These are phyloP conservation scores for Pammene fasciana DNA, from an alignment of 2,888 invertebrate species.

Conservation along the genomic window DNA sequence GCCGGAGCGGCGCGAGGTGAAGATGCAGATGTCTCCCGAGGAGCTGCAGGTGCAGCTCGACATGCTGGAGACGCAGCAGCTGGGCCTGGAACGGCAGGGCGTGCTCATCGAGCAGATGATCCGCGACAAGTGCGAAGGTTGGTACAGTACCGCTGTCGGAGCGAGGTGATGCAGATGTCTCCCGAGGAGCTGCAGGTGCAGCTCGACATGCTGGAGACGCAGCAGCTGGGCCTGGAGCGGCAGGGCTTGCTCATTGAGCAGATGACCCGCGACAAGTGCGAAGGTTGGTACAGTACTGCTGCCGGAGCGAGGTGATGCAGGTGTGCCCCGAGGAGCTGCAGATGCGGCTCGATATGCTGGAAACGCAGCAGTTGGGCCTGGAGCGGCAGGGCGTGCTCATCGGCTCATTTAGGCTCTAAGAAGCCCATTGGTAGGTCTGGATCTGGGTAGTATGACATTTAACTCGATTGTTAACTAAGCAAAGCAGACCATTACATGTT, in stretches of 20 bases:
- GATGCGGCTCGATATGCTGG: slow-evolving; percentile 89
- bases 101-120: slow-evolving; percentile 95
- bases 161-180: slow-evolving; percentile 84
- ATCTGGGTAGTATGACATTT: too few relatives aligned
- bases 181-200: slow-evolving; percentile 86
- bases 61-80: slow-evolving; percentile 92
- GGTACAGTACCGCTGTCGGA: slow-evolving; percentile 78
- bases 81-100: slow-evolving; percentile 94
- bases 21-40: slow-evolving; percentile 83
- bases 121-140: slow-evolving; percentile 89
- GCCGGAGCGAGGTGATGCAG: slow-evolving; percentile 85
- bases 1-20: slow-evolving; percentile 84
- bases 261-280: slow-evolving; percentile 93
- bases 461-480: too few relatives aligned
- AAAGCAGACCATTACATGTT: too few relatives aligned
- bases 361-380: slow-evolving; percentile 93
- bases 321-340: slow-evolving; percentile 85
- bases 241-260: slow-evolving; percentile 96
- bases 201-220: slow-evolving; percentile 91
- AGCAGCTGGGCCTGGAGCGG: slow-evolving; percentile 93
- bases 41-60: slow-evolving; percentile 88
- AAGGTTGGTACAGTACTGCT: slow-evolving; percentile 75
- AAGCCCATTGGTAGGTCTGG: too few relatives aligned
- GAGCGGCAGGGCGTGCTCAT: slow-evolving; percentile 95
- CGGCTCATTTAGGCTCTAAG: slow-evolving; percentile 60